Evolutionary conservation across 2,797 vertebrate species (phyloP).

Genomic region (Xyrichtys novacula): DNA sequence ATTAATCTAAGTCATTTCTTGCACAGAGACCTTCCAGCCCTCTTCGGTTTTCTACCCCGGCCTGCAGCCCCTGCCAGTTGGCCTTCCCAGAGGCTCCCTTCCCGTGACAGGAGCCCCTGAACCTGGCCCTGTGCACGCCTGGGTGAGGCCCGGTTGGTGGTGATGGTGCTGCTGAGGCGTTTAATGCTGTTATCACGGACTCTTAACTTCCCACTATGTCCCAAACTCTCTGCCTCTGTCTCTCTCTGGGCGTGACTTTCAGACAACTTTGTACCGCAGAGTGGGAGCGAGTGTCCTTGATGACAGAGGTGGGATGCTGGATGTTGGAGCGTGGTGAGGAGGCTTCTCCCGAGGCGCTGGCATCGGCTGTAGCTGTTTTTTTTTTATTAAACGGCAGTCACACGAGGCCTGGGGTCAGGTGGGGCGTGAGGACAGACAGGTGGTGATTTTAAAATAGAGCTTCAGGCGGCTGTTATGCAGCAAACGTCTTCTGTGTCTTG

Average conservation of each 20-base stretch:
- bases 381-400: slow-evolving; percentile 40
- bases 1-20: slow-evolving; percentile 50
- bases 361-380: background rate
- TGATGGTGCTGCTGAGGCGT: slow-evolving; percentile 21
- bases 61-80: slow-evolving; percentile 1
- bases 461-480: background rate
- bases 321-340: slow-evolving; percentile 23
- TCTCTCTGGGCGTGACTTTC: slow-evolving; percentile 46
- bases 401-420: slow-evolving; percentile 19
- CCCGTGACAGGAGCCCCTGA: background rate
- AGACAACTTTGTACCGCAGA: slow-evolving; percentile 50
- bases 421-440: slow-evolving; percentile 37
- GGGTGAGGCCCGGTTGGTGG: slow-evolving; percentile 8
- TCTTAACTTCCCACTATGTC: slow-evolving; percentile 39
- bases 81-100: slow-evolving; percentile 16
- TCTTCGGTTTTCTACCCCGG: slow-evolving; percentile 4
- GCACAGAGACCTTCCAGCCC: slow-evolving; percentile 10
- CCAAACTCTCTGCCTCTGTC: background rate
- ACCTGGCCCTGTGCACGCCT: background rate
- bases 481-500: slow-evolving; percentile 11
- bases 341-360: background rate
- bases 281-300: slow-evolving; percentile 31
- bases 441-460: slow-evolving; percentile 30
- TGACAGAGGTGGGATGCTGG: slow-evolving; percentile 4
- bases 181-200: slow-evolving; percentile 50